Base-by-base conservation (phyloP, 30 jellyfish, hydroid and myxozoan genomes). In the Pelagia noctiluca region DNA sequence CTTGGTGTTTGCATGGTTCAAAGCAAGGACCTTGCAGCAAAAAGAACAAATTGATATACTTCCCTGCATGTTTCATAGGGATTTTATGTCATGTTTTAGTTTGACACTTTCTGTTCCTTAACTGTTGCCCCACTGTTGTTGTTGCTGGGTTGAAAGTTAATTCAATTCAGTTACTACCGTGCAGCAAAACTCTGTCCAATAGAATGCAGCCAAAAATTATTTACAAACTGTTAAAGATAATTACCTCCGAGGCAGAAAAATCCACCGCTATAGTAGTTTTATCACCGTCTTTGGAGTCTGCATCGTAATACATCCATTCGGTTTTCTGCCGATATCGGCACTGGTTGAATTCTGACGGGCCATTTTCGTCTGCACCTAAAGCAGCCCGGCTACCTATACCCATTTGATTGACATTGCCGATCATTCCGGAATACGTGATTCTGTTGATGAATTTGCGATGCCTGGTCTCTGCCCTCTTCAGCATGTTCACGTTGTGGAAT, bases 251-350 rank as follows among this genome's bases (percentile, higher is more conserved):
- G 22, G 84, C 91, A 0, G 83, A 8, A 47, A 81, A 81, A 26
- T 49, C 78, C 35, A 81, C 91, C 11, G 91, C 67, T 21, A 81
- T 21, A 0, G 52, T 16, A 42, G 8, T 49, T 29, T 64, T 50
- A 11, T 48, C 78, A 22, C 66, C 30, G 0, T 46, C 74, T 3
- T 13, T 71, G 16, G 83, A 65, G 0, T 29, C 84, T 13, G 42
- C 71, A 34, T 65, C 84, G 52, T 38, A 50, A 57, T 64, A 81
- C 22, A 57, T 30, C 91, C 91, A 81, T 30, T 81, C 91, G 24
- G 91, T 81, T 49, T 81, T 81, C 68, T 81, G 91, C 50, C 91
- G 83, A 30, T 81, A 63, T 49, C 84, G 33, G 42, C 91, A 81
- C 54, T 81, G 91, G 30, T 33, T 48, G 49, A 62, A 84, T 35